Conservation (phyloP, 2,888 invertebrate species). For the Hirtodrosophila confusa region DNA sequence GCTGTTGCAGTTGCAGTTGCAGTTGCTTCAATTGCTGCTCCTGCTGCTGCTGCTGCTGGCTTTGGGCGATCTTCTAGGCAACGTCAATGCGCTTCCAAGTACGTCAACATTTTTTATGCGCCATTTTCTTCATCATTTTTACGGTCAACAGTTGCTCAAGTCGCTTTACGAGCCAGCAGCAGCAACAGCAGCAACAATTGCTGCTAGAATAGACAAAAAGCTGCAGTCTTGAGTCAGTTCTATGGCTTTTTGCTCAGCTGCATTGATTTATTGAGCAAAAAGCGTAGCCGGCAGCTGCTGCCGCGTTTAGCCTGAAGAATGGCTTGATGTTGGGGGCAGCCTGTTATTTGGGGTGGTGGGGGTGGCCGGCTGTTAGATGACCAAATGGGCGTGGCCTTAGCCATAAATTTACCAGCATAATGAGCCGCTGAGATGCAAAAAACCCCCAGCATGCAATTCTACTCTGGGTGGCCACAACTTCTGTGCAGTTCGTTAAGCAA, state of each 20-base stretch:
- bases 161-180: conserved; percentile 47
- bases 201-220: conserved; percentile 39
- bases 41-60: conserved; percentile 19
- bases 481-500: conserved; percentile 5
- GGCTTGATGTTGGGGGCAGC: conserved; percentile 4
- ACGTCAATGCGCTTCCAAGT: conserved; percentile 45
- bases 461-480: conserved; percentile 30
- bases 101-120: conserved; percentile 66
- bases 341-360: too few species aligned
- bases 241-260: conserved; percentile 36
- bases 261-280: conserved; percentile 69
- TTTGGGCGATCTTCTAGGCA: conserved; percentile 26
- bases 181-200: conserved; percentile 31
- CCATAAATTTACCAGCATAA: conserved; percentile 68
- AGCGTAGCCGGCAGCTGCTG: conserved; percentile 76
- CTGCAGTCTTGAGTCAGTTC: conserved; percentile 36
- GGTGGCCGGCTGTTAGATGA: conserved; percentile 12
- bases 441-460: background rate
- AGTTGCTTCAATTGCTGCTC: conserved; percentile 18
- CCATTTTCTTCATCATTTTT: conserved; percentile 67
- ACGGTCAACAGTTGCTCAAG: conserved; percentile 63
- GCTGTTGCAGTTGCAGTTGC: conserved; percentile 20
- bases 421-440: conserved; percentile 68
- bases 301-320: conserved; percentile 58
- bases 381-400: conserved; percentile 49